A percentile compares a stretch with the other conserved stretches of the same genome.
These are phyloP conservation scores for Orthonevra nobilis DNA, from an alignment of 2,888 invertebrate genomes.

Conservation along the genomic window DNA sequence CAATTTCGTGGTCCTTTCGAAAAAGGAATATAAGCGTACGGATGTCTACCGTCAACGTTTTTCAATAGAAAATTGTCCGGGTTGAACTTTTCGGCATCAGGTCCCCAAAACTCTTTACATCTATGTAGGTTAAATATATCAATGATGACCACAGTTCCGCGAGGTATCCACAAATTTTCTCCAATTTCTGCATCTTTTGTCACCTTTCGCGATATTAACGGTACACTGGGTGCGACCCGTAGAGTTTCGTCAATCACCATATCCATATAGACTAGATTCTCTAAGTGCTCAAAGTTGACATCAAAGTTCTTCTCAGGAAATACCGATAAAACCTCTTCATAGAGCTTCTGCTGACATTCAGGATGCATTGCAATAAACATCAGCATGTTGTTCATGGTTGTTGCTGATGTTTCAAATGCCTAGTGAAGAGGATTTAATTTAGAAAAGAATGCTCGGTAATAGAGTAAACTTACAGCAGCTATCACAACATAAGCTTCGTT, in stretches of 20 bases:
- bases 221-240: constrained; percentile 73
- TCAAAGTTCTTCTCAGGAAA: constrained; percentile 72
- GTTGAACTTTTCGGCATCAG: constrained; percentile 71
- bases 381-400: constrained; percentile 72
- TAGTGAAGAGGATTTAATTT: constrained; percentile 57
- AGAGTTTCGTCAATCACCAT: constrained; percentile 72
- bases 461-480: no score
- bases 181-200: constrained; percentile 53
- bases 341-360: constrained; percentile 72
- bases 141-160: constrained; percentile 60
- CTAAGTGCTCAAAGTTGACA: constrained; percentile 68
- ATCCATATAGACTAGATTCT: constrained; percentile 71
- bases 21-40: constrained; percentile 74
- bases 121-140: constrained; percentile 72
- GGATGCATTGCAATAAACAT: constrained; percentile 73
- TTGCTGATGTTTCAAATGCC: constrained; percentile 74
- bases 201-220: constrained; percentile 70
- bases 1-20: constrained; percentile 73
- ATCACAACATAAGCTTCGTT: no score
- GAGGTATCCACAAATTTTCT: constrained; percentile 63
- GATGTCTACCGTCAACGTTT: constrained; percentile 69
- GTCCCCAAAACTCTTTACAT: constrained; percentile 72
- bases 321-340: constrained; percentile 72
- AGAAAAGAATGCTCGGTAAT: no score
- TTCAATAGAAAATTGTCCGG: constrained; percentile 72